A percentile compares a stretch with the other conserved stretches of the same genome.
phyloP scores from a whole-genome alignment of 2,797 vertebrate genomes.

The Setipinna tenuifilis region DNA sequence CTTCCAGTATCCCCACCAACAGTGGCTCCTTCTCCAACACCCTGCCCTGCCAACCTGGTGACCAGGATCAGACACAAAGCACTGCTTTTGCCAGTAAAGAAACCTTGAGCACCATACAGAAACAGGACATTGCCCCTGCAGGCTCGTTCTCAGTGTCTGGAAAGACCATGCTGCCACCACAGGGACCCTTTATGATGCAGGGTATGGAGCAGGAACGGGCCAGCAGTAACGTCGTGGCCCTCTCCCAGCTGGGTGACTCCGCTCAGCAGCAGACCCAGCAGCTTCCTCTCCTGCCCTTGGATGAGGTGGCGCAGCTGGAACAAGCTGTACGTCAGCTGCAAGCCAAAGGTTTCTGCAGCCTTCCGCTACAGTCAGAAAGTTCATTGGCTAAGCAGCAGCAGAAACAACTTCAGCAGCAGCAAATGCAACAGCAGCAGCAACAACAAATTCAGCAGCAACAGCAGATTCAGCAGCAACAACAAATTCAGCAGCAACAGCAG shows the following conservation, averaged over 20 bases:
- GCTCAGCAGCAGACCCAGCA: conserved; percentile 69
- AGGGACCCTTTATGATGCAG: conserved; percentile 70
- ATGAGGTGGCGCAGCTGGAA: conserved; percentile 89
- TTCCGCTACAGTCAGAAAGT: conserved; percentile 89
- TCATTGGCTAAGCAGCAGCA: conserved; percentile 82
- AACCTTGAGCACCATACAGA: conserved; percentile 84
- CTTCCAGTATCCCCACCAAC: conserved; percentile 76
- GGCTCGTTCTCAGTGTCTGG: conserved; percentile 83
- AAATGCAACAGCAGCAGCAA: conserved; percentile 75
- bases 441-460: conserved; percentile 78
- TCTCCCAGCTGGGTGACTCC: conserved; percentile 79
- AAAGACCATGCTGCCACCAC: conserved; percentile 88
- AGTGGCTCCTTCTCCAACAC: conserved; percentile 81
- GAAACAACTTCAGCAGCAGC: conserved; percentile 76
- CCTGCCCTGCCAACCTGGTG: conserved; percentile 80
- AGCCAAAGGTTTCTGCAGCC: conserved; percentile 80
- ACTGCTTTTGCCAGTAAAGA: conserved; percentile 82
- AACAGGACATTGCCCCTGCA: conserved; percentile 88
- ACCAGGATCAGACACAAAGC: conserved; percentile 82
- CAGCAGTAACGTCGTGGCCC: conserved; percentile 74
- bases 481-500: conserved; percentile 63
- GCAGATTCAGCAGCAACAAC: conserved; percentile 49
- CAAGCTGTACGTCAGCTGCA: conserved; percentile 92
- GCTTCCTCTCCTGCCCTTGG: conserved; percentile 84
- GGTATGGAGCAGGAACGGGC: conserved; percentile 79